Conservation (phyloP, 2,113 vertebrate species). For the Myxocyprinus asiaticus region DNA sequence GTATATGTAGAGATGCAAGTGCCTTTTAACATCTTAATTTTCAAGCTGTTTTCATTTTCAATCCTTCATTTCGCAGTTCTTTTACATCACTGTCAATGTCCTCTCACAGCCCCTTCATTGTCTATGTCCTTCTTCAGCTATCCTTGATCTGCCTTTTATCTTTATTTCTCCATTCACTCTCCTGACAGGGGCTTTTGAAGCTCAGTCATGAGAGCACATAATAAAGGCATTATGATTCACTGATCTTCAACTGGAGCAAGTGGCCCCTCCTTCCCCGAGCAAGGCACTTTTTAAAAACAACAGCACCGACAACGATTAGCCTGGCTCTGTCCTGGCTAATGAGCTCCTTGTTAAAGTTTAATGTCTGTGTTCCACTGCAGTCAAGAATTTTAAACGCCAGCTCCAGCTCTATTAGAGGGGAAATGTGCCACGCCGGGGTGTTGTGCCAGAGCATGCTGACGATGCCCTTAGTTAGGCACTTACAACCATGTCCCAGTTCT, state of each 20-base stretch:
- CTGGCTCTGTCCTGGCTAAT: constrained; percentile 58
- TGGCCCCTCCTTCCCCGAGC: constrained; percentile 25
- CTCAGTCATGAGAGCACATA: constrained; percentile 35
- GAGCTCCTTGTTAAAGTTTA: constrained; percentile 71
- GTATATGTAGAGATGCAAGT: neutral
- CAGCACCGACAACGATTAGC: constrained; percentile 58
- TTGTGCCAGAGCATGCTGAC: constrained; percentile 8
- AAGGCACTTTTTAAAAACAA: constrained; percentile 61
- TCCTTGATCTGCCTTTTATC: constrained; percentile 23
- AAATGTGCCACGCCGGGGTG: constrained; percentile 39
- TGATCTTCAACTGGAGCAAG: constrained; percentile 27
- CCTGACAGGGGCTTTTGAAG: constrained; percentile 26
- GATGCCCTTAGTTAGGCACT: constrained; percentile 3
- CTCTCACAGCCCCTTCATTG: neutral
- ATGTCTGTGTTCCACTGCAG: constrained; percentile 67
- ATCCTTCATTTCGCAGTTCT: constrained; percentile 4
- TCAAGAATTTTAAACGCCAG: constrained; percentile 63
- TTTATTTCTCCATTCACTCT: constrained; percentile 30
- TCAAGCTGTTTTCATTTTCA: constrained; percentile 4
- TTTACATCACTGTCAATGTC: constrained; percentile 3
- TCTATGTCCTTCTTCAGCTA: constrained; percentile 21
- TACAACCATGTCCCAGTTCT: constrained; percentile 9
- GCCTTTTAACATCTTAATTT: constrained; percentile 3
- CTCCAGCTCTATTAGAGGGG: constrained; percentile 33
- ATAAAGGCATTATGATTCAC: constrained; percentile 42